Evolutionary conservation across 2,888 invertebrate species (phyloP).

Genomic region (Allolobophora icterica): DNA sequence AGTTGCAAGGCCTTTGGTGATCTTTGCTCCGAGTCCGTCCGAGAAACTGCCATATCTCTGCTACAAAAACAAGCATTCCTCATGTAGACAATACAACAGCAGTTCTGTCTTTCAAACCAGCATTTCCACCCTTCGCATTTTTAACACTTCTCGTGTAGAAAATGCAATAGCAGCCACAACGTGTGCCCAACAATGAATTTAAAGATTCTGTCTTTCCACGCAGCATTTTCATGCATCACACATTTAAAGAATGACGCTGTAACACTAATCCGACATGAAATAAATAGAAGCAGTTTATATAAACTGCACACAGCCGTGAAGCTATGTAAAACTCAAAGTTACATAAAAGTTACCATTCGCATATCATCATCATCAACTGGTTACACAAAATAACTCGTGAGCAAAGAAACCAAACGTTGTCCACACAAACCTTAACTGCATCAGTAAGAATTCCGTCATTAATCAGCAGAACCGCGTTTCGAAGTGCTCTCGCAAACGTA

Average conservation of each 20-base stretch:
- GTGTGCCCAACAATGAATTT: neutral
- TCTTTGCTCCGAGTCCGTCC: conserved; percentile 71
- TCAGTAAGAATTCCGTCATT: conserved; percentile 71
- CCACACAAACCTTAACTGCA: conserved; percentile 69
- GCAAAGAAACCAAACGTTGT: neutral
- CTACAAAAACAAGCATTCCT: conserved; percentile 62
- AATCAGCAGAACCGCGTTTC: conserved; percentile 69
- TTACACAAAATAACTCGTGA: neutral
- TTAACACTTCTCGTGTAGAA: neutral
- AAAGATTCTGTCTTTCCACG: too few species aligned
- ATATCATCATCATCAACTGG: too few species aligned
- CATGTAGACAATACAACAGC: neutral
- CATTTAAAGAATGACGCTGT: too few species aligned
- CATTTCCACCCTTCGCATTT: neutral
- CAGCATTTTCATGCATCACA: too few species aligned
- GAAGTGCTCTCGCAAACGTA: conserved; percentile 70
- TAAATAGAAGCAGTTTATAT: too few species aligned
- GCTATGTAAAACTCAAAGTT: too few species aligned
- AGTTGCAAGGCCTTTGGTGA: conserved; percentile 69
- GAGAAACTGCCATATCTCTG: conserved; percentile 71
- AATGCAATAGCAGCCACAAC: too few species aligned
- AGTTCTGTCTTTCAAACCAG: neutral
- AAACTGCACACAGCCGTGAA: too few species aligned
- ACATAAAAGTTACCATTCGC: too few species aligned
- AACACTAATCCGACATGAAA: too few species aligned